Evolutionary conservation across 2,797 vertebrate species (phyloP).

Genomic region (Poecilia gillii): DNA sequence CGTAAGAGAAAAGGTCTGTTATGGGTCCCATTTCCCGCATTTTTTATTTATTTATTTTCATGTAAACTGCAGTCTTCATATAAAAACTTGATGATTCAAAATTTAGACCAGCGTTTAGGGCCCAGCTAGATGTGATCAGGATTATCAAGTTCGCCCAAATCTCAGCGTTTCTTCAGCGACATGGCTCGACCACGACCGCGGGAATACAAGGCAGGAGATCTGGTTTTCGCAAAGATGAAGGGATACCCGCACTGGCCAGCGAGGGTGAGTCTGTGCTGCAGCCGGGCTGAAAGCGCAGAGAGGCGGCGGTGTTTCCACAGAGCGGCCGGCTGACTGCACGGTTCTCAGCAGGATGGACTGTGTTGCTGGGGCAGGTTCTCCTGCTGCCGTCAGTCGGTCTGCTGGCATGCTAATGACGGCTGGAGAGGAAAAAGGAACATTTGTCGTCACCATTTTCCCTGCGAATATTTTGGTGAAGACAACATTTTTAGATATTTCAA

Average conservation of each 20-base stretch:
- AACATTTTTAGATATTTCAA: background rate
- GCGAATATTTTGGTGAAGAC: background rate
- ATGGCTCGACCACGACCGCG: conserved; percentile 95
- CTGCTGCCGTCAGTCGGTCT: background rate
- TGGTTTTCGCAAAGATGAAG: conserved; percentile 96
- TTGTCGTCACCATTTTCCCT: background rate
- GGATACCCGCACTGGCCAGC: conserved; percentile 96
- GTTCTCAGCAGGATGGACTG: background rate
- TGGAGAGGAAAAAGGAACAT: background rate
- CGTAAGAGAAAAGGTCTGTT: conserved; percentile 60
- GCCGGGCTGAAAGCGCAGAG: conserved; percentile 60
- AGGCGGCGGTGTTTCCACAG: conserved; percentile 65
- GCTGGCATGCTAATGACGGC: background rate
- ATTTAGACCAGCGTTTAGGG: conserved; percentile 52
- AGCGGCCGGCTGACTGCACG: conserved; percentile 40
- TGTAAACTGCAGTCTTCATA: conserved; percentile 77
- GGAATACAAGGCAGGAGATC: conserved; percentile 93
- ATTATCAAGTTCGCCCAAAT: conserved; percentile 21
- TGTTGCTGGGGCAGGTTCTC: background rate
- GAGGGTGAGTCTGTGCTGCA: conserved; percentile 87
- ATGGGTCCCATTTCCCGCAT: conserved; percentile 63
- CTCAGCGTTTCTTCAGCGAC: conserved; percentile 27
- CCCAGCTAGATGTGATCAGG: conserved; percentile 39
- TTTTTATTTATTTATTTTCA: conserved; percentile 76
- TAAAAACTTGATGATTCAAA: conserved; percentile 76